Conservation (phyloP, 2,888 invertebrate genomes). For the Nephrotoma appendiculata region DNA sequence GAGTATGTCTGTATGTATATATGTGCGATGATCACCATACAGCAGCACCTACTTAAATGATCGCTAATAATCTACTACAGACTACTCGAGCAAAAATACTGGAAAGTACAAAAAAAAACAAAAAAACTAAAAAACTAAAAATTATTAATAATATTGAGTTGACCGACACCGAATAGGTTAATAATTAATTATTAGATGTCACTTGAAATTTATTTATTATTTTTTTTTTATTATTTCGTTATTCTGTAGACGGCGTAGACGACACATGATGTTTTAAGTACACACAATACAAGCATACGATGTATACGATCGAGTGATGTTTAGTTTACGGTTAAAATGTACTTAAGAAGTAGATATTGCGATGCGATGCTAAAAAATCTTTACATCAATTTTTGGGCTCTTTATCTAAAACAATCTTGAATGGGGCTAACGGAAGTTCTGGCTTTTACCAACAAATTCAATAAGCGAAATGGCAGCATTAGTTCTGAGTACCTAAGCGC, state of each 20-base stretch:
- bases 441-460: too few species aligned
- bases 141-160: background rate
- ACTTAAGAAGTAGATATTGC: too few species aligned
- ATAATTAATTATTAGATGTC: background rate
- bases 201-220: background rate
- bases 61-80: background rate
- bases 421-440: too few species aligned
- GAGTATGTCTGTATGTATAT: too few species aligned
- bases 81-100: background rate
- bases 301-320: background rate
- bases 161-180: constrained; percentile 2
- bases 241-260: background rate
- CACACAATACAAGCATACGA: background rate
- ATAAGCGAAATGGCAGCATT: too few species aligned
- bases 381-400: too few species aligned
- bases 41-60: background rate
- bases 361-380: too few species aligned
- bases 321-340: too few species aligned
- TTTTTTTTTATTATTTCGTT: background rate
- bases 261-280: background rate
- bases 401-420: too few species aligned
- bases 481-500: too few species aligned
- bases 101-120: background rate
- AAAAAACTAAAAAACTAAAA: background rate
- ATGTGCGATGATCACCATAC: background rate